A percentile compares a stretch with the other conserved stretches of the same genome.
Evolutionary conservation across 2,888 invertebrate species (phyloP).

Genomic region (Laothoe populi): DNA sequence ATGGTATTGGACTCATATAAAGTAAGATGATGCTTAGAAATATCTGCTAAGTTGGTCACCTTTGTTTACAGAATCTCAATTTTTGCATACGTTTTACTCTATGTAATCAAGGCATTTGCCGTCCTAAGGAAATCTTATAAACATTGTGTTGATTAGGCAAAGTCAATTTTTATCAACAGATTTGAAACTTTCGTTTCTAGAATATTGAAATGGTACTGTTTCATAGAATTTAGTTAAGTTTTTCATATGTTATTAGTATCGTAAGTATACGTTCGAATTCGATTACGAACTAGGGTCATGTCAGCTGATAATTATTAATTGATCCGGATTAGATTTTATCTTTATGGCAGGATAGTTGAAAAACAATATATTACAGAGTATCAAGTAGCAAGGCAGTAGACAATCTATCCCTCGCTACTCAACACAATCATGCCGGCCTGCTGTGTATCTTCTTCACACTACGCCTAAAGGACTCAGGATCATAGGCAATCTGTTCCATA

Average conservation of each 20-base stretch:
- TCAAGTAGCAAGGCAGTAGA: too few relatives aligned
- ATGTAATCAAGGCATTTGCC: slow-evolving; percentile 52
- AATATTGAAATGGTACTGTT: not conserved
- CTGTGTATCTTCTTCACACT: too few relatives aligned
- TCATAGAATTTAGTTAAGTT: not conserved
- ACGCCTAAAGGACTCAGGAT: too few relatives aligned
- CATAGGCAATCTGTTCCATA: too few relatives aligned
- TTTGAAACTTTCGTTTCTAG: slow-evolving; percentile 1
- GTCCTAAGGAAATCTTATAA: slow-evolving; percentile 40
- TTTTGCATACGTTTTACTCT: slow-evolving; percentile 52
- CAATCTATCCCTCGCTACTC: too few relatives aligned
- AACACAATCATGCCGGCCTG: too few relatives aligned
- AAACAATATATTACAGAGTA: too few relatives aligned
- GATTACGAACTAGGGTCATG: not conserved
- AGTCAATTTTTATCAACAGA: not conserved
- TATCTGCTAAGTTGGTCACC: slow-evolving; percentile 58
- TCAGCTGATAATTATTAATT: not conserved
- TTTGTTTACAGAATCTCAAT: slow-evolving; percentile 56
- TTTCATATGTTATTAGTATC: not conserved
- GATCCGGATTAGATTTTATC: not conserved
- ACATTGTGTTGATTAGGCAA: slow-evolving; percentile 4
- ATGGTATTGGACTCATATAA: slow-evolving; percentile 50
- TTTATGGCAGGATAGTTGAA: not conserved
- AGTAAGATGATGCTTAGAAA: slow-evolving; percentile 50
- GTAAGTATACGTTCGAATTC: not conserved